Conservation (phyloP, 2,797 vertebrate genomes). For the Etheostoma perlongum region DNA sequence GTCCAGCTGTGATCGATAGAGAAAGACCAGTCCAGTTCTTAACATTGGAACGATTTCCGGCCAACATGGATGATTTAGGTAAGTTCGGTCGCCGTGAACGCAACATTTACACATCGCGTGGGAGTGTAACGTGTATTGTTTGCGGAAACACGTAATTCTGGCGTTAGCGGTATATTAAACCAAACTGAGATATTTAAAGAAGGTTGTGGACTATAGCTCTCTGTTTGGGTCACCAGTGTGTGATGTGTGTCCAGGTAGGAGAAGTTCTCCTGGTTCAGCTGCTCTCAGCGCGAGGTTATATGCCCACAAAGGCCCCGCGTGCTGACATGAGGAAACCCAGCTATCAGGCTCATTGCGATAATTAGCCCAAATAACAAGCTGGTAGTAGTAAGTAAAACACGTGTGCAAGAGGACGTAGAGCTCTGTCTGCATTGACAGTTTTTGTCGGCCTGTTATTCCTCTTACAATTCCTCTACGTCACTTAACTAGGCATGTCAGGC, state of each 20-base stretch:
- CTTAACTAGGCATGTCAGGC: background rate
- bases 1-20: slow-evolving; percentile 54
- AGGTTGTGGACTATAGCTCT: background rate
- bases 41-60: slow-evolving; percentile 69
- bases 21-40: slow-evolving; percentile 62
- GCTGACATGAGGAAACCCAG: slow-evolving; percentile 2
- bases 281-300: slow-evolving; percentile 17
- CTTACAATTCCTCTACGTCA: background rate
- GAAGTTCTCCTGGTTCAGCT: slow-evolving; percentile 36
- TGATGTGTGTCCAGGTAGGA: slow-evolving; percentile 12
- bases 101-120: slow-evolving; percentile 41
- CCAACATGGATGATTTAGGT: slow-evolving; percentile 88
- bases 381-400: background rate
- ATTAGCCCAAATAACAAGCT: slow-evolving; percentile 1
- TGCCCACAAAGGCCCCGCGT: slow-evolving; percentile 44
- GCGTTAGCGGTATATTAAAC: background rate
- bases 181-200: background rate
- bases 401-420: background rate
- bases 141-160: background rate
- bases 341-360: background rate
- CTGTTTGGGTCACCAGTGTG: background rate
- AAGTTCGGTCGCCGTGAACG: slow-evolving; percentile 66
- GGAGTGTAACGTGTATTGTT: background rate
- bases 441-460: background rate
- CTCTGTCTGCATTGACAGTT: background rate